Base-by-base conservation (phyloP, 2,888 invertebrate species). In the Onthophagus sagittarius region DNA sequence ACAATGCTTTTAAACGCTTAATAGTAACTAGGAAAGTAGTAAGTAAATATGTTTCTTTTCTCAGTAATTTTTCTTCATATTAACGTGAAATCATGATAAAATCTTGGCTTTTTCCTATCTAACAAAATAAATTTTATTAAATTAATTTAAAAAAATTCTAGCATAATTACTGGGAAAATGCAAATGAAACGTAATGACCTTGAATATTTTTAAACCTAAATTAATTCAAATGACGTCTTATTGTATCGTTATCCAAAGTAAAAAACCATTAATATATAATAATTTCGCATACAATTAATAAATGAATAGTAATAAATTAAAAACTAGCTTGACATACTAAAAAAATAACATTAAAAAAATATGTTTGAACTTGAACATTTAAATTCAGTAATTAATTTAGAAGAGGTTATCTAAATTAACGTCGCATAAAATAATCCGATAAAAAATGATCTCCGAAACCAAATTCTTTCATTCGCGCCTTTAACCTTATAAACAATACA, bases 11-110 rank as follows among this genome's bases (percentile, higher is more conserved):
- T 70, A 74, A 71, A 74, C 69, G 69, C 74, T 74, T 75, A 73
- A 53, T 53, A 53, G 63, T 70, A 74, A 71, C 73, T 73, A 74
- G 73, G 74, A 75, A 72, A 73, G 73, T 74, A 76, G 75, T 76
- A 76, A 76, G 76, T 76, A 76, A 76, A 76, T 75, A 74, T 75
- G 75, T 76, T 53, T 53, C 39, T 53, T 7, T 53, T 53, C 39
- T 53, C 39, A 53, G 39, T 53, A 53, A 71, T 62, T 53, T 53
- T 53, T 53, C 23, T 53, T 53, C 39, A 9, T 53, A 53, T 53
- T 53, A 53, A 53, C 39, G 1, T 53, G 39, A 53, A 53, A 53
- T 53, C 6, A 53, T 53, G 39, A 53, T 53, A 53, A 53, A 53
- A 53, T 53, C 39, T 7, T 23, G 23, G 23, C 23, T 23, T 23